Evolutionary conservation across 2,888 invertebrate species (phyloP).

Genomic region (Poecilus cupreus): DNA sequence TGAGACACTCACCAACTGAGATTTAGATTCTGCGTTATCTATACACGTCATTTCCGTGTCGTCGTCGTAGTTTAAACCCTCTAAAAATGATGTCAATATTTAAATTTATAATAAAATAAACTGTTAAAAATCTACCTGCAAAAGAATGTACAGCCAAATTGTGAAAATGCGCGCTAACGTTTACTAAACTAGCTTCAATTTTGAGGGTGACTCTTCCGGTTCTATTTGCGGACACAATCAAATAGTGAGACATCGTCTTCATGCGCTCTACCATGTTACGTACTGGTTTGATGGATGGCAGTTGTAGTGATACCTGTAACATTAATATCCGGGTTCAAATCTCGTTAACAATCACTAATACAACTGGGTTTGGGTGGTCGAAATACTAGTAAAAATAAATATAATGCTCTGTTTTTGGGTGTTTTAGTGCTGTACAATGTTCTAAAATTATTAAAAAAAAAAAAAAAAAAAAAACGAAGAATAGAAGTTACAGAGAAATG

Average conservation of each 20-base stretch:
- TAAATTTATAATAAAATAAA: constrained; percentile 23
- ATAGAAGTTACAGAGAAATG: too few species aligned
- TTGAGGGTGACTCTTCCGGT: constrained; percentile 83
- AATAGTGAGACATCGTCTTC: constrained; percentile 84
- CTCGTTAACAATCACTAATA: too few species aligned
- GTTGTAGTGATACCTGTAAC: constrained; percentile 85
- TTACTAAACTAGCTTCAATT: constrained; percentile 87
- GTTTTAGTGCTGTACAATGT: too few species aligned
- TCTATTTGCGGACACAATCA: constrained; percentile 83
- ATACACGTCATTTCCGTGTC: constrained; percentile 71
- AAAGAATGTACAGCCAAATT: constrained; percentile 81
- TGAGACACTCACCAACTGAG: constrained; percentile 73
- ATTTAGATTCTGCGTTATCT: constrained; percentile 71
- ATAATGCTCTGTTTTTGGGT: too few species aligned
- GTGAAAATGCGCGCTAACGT: constrained; percentile 87
- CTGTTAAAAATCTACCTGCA: constrained; percentile 70
- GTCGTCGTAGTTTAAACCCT: constrained; percentile 63
- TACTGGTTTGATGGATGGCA: constrained; percentile 86
- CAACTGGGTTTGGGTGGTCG: too few species aligned
- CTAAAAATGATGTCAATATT: constrained; percentile 62
- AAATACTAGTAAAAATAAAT: too few species aligned
- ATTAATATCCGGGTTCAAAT: constrained; percentile 62
- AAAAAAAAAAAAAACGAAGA: too few species aligned
- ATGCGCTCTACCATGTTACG: constrained; percentile 89
- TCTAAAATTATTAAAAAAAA: too few species aligned